Percentiles rank a stretch among this genome's conserved stretches.
These are phyloP conservation scores for Anser cygnoides DNA, from an alignment of 2,113 vertebrate species.

Conservation along the genomic window DNA sequence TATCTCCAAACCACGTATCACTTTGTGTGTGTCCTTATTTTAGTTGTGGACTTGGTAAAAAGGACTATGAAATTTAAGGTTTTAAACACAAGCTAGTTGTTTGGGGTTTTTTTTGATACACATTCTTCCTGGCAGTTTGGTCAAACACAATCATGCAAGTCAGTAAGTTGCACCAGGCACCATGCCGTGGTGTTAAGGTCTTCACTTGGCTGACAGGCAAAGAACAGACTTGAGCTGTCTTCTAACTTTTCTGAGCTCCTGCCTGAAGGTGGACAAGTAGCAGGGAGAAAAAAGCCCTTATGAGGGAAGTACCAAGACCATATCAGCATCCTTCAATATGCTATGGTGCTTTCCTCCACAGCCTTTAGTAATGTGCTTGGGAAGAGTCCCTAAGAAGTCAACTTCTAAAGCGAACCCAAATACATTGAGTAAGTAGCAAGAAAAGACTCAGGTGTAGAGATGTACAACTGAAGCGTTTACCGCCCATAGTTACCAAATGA, in stretches of 20 bases:
- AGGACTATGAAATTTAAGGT: background rate
- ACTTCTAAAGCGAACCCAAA: background rate
- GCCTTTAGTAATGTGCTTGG: background rate
- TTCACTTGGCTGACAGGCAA: background rate
- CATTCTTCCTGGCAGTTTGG: background rate
- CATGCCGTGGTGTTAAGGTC: background rate
- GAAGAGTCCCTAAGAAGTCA: background rate
- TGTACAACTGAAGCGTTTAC: background rate
- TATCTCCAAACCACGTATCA: background rate
- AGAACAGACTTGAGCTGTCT: background rate
- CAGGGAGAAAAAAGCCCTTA: background rate
- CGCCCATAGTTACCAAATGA: background rate
- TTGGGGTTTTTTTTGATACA: background rate
- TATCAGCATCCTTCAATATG: background rate
- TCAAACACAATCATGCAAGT: background rate
- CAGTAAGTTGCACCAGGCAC: background rate
- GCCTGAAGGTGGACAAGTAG: background rate
- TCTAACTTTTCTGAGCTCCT: background rate
- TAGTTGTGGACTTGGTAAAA: background rate
- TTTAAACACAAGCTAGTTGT: background rate
- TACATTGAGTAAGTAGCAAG: background rate
- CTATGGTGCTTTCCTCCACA: background rate
- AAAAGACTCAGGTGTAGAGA: background rate
- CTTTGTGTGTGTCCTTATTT: background rate
- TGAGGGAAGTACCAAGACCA: background rate